Conservation (phyloP, 1,140 invertebrate genomes). For the Brachionus sp. region DNA sequence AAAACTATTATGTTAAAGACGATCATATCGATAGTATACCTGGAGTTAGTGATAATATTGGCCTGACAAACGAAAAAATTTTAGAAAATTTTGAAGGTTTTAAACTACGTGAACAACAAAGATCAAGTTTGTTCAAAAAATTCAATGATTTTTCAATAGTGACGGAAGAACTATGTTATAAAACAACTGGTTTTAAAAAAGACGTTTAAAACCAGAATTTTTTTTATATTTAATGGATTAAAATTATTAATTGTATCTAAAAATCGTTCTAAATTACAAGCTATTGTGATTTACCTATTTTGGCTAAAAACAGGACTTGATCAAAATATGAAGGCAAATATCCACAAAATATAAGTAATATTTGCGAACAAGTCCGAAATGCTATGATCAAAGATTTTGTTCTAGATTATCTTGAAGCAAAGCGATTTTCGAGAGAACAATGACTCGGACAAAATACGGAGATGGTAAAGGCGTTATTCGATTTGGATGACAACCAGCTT, state of each 20-base stretch:
- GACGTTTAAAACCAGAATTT: too few relatives aligned
- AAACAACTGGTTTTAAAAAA: slow-evolving; percentile 2
- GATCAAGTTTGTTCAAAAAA: not conserved
- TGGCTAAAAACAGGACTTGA: slow-evolving; percentile 9
- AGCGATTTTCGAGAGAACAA: not conserved
- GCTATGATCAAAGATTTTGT: slow-evolving; percentile 2
- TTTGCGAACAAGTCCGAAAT: not conserved
- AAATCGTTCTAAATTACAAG: slow-evolving; percentile 12
- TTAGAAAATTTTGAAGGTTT: not conserved
- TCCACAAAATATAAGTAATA: not conserved
- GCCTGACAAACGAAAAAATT: not conserved
- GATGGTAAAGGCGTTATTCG: not conserved
- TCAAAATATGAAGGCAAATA: not conserved
- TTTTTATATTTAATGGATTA: not conserved
- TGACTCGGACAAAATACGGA: not conserved
- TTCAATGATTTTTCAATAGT: not conserved
- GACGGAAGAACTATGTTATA: too few relatives aligned
- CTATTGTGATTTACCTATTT: not conserved
- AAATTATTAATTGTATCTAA: slow-evolving; percentile 4
- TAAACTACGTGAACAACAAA: not conserved
- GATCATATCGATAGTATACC: not conserved
- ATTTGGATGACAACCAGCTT: slow-evolving; percentile 10
- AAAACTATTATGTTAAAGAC: not conserved
- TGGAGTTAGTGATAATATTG: not conserved
- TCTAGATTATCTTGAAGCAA: not conserved